phyloP scores from a whole-genome alignment of 1,140 invertebrate genomes.

The Archivesica marissinica region DNA sequence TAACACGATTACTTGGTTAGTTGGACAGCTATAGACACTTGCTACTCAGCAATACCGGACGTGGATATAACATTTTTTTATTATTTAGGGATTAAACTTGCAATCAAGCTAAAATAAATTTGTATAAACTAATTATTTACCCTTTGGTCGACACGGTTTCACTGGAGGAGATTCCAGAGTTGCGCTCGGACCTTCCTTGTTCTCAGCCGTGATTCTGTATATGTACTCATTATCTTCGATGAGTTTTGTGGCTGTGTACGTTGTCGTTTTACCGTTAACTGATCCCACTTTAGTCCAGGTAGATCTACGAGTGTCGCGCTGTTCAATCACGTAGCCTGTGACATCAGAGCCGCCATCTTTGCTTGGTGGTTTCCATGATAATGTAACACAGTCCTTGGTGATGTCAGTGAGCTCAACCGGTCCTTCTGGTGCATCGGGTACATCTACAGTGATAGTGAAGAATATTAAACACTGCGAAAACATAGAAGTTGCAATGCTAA shows the following conservation, averaged over 20 bases:
- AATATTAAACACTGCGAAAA: too few species aligned
- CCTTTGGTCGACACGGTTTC: constrained; percentile 89
- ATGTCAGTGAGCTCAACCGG: constrained; percentile 91
- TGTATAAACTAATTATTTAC: constrained; percentile 73
- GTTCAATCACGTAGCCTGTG: constrained; percentile 82
- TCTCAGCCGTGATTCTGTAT: constrained; percentile 96
- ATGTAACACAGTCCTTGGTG: constrained; percentile 96
- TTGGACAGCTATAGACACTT: too few species aligned
- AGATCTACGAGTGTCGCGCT: constrained; percentile 76
- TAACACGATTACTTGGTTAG: too few species aligned
- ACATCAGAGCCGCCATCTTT: constrained; percentile 89
- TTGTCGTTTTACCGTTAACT: constrained; percentile 67
- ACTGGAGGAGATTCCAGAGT: constrained; percentile 96
- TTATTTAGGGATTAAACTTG: too few species aligned
- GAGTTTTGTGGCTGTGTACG: constrained; percentile 89
- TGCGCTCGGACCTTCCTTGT: constrained; percentile 96
- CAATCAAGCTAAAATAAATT: neutral
- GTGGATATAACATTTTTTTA: too few species aligned
- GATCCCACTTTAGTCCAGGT: constrained; percentile 90
- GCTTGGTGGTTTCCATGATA: constrained; percentile 98
- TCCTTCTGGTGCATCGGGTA: constrained; percentile 95
- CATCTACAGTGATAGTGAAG: constrained; percentile 89
- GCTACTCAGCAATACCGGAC: too few species aligned
- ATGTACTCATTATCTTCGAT: constrained; percentile 96
- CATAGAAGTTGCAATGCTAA: too few species aligned